Evolutionary conservation across 64 coral and sea anemone genomes (phyloP).

Genomic region (Montipora sp.): DNA sequence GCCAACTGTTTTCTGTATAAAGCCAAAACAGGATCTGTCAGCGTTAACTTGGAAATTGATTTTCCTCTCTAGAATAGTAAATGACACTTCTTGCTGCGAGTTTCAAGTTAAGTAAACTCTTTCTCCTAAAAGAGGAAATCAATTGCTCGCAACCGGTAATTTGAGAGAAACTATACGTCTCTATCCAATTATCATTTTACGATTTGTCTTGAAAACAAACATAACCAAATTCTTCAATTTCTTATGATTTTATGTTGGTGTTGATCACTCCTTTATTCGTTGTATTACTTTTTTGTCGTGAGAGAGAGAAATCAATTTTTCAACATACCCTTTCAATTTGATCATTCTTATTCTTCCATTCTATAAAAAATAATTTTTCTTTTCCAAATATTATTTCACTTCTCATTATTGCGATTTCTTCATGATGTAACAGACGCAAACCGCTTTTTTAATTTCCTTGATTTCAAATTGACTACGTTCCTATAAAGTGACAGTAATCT

Average conservation of each 20-base stretch:
- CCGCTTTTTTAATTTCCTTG: background rate
- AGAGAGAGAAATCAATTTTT: background rate
- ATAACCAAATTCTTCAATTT: background rate
- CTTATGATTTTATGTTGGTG: background rate
- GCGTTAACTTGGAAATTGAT: background rate
- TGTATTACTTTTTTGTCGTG: background rate
- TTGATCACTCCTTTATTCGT: no score
- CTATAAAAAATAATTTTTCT: no score
- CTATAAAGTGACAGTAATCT: background rate
- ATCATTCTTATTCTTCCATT: background rate
- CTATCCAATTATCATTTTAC: background rate
- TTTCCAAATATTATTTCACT: no score
- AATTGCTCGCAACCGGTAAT: background rate
- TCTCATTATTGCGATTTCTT: no score
- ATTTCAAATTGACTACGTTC: background rate
- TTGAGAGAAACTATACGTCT: background rate
- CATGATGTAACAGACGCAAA: background rate
- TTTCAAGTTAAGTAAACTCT: background rate
- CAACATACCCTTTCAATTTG: no score
- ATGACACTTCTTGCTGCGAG: background rate
- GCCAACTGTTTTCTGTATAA: conserved; percentile 19
- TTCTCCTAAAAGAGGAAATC: background rate
- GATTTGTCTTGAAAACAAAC: conserved; percentile 12
- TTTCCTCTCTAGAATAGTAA: background rate
- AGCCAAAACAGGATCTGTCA: background rate